phyloP scores from a whole-genome alignment of 2,797 vertebrate genomes.

The Brachyalestes nurse region DNA sequence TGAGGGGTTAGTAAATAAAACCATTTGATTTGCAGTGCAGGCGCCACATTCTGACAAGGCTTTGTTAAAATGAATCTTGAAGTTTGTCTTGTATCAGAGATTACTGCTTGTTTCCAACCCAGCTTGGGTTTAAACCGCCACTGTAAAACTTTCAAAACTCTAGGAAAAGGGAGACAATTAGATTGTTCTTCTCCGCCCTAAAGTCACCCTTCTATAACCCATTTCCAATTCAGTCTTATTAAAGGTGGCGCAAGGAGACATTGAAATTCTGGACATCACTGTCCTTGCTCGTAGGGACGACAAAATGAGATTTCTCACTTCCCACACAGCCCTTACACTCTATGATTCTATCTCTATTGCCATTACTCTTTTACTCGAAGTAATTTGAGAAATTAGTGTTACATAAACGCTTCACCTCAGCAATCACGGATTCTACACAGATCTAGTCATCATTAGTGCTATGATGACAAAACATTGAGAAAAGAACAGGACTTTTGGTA shows the following conservation, averaged over 20 bases:
- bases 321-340: background rate
- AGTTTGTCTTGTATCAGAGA: background rate
- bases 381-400: constrained; percentile 2
- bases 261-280: constrained; percentile 25
- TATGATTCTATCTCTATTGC: too few relatives aligned
- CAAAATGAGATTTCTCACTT: constrained; percentile 37
- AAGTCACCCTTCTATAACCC: constrained; percentile 23
- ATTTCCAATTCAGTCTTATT: constrained; percentile 17
- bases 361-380: background rate
- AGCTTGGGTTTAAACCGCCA: background rate
- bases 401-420: background rate
- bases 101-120: background rate
- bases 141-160: constrained; percentile 28
- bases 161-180: constrained; percentile 33
- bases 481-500: too few relatives aligned
- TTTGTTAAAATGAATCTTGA: background rate
- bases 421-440: background rate
- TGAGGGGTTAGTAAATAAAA: constrained; percentile 48
- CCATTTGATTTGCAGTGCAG: background rate
- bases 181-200: constrained; percentile 3
- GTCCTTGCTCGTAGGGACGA: constrained; percentile 26
- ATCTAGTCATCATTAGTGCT: background rate
- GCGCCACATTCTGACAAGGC: constrained; percentile 14
- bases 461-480: too few relatives aligned
- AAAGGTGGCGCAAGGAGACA: background rate